phyloP scores from a whole-genome alignment of 2,797 vertebrate genomes.

The Rallus crepitans region DNA sequence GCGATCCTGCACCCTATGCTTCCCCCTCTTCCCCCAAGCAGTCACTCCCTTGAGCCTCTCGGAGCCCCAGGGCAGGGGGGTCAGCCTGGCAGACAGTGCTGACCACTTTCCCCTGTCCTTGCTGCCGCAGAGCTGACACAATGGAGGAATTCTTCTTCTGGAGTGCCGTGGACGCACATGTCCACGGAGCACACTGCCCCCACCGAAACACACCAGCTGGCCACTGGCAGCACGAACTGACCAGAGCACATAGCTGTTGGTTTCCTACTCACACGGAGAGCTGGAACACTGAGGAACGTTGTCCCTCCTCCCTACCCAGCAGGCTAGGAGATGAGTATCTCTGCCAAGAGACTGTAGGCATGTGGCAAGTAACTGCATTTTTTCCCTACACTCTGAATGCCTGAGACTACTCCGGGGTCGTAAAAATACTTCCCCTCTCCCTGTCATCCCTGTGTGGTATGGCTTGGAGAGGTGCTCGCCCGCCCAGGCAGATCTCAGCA shows the following conservation, averaged over 20 bases:
- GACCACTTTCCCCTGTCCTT: fast-evolving
- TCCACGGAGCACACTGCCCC: not conserved
- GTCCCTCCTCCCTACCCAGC: not conserved
- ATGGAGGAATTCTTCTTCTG: not conserved
- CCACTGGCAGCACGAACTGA: not conserved
- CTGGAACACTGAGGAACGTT: not conserved
- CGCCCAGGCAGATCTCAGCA: not conserved
- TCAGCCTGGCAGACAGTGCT: not conserved
- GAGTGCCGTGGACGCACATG: fast-evolving
- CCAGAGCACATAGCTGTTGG: not conserved
- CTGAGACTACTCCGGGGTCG: not conserved
- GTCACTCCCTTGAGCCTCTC: fast-evolving
- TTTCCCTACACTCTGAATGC: not conserved
- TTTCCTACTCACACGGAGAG: not conserved
- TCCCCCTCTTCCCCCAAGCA: fast-evolving
- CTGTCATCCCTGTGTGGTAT: not conserved
- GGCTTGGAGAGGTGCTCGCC: fast-evolving
- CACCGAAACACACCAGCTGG: fast-evolving
- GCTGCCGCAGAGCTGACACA: fast-evolving
- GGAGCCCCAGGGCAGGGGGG: not conserved
- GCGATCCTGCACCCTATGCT: not conserved
- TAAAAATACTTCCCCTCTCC: not conserved
- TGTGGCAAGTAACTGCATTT: not conserved
- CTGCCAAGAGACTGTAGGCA: slow-evolving; percentile 11
- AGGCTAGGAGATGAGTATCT: not conserved